Evolutionary conservation across 2,888 invertebrate species (phyloP).

Genomic region (Chromoteleia sp.): DNA sequence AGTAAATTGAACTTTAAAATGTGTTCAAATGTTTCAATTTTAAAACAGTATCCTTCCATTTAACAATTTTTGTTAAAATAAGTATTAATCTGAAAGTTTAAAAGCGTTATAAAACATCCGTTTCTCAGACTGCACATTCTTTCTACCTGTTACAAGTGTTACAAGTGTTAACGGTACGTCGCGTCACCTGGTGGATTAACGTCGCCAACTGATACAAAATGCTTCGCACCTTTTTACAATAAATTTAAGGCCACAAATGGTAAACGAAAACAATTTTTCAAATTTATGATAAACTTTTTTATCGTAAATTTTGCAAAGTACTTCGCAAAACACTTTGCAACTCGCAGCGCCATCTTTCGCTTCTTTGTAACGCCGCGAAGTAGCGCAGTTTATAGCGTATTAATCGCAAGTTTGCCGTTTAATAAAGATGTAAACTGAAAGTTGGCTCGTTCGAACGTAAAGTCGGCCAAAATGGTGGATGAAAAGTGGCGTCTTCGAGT

Average conservation of each 20-base stretch:
- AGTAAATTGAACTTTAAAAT: no score
- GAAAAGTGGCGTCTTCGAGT: constrained; percentile 53
- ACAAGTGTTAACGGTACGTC: no score
- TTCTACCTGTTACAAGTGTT: no score
- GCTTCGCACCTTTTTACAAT: no score
- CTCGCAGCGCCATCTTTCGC: constrained; percentile 45
- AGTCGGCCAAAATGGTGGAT: constrained; percentile 56
- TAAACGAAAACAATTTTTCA: neutral
- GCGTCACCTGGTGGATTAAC: no score
- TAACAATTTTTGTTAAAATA: no score
- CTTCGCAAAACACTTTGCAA: constrained; percentile 49
- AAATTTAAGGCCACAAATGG: no score
- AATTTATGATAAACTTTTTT: constrained; percentile 40
- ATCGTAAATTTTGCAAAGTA: constrained; percentile 43
- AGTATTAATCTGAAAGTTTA: no score
- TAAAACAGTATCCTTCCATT: no score
- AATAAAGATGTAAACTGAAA: constrained; percentile 65
- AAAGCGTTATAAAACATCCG: no score
- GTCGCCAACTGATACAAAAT: neutral
- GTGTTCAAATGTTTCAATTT: no score
- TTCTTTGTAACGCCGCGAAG: constrained; percentile 13
- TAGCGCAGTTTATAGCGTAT: constrained; percentile 60
- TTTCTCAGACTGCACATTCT: no score
- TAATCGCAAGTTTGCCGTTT: constrained; percentile 60
- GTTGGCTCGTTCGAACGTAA: constrained; percentile 58